Evolutionary conservation across 2,888 invertebrate genomes (phyloP).

Genomic region (Leptothorax acervorum): DNA sequence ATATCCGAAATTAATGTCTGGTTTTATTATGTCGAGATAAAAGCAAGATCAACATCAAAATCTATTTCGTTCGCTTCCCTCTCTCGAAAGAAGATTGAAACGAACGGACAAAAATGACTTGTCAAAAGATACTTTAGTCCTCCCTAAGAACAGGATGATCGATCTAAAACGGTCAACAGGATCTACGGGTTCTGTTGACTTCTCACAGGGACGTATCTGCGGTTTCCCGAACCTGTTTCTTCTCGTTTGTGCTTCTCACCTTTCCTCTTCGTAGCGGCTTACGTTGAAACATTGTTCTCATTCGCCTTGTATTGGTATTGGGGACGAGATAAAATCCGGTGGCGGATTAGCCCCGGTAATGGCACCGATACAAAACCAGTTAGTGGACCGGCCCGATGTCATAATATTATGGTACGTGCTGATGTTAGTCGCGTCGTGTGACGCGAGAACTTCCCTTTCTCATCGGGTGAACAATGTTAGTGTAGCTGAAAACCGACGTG

Average conservation of each 20-base stretch:
- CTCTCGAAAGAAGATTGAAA: constrained; percentile 64
- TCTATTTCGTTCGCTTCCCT: constrained; percentile 22
- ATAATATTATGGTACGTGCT: constrained; percentile 69
- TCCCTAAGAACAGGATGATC: constrained; percentile 68
- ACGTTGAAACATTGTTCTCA: constrained; percentile 61
- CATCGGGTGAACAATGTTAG: constrained; percentile 11
- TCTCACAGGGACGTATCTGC: constrained; percentile 14
- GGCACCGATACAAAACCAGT: constrained; percentile 67
- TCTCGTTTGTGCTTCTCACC: constrained; percentile 38
- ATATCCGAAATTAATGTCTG: not conserved
- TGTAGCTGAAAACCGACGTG: constrained; percentile 14
- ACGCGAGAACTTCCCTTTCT: constrained; percentile 35
- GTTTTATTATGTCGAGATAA: not conserved
- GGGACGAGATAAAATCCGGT: constrained; percentile 72
- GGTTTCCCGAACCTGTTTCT: constrained; percentile 48
- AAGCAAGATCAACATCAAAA: constrained; percentile 1
- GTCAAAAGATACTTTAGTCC: constrained; percentile 69
- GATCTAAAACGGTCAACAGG: constrained; percentile 65
- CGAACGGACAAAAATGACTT: constrained; percentile 70
- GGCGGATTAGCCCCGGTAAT: constrained; percentile 73
- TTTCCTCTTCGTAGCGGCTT: constrained; percentile 16
- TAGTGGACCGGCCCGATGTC: constrained; percentile 67
- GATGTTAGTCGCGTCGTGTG: constrained; percentile 35
- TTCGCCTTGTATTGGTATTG: constrained; percentile 65
- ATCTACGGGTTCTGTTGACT: constrained; percentile 50